Base-by-base conservation (phyloP, 2,113 vertebrate species). In the Nothobranchius furzeri region DNA sequence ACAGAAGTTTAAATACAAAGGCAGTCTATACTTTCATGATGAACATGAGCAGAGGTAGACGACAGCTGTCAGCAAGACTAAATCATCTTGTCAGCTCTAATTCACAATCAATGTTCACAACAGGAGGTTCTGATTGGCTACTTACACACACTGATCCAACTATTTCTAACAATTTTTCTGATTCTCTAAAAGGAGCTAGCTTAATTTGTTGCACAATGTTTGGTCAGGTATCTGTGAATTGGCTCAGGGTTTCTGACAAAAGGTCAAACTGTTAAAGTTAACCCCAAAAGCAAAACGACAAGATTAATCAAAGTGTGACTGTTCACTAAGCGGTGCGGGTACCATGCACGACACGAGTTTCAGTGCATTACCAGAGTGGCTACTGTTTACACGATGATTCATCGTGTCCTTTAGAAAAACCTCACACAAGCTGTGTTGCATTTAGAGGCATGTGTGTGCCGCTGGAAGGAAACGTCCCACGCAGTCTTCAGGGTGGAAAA, bases 351-450 rank as follows among this genome's bases (percentile, higher is more conserved):
- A 20, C 20, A 20, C 67, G 57, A 53, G 50, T 57, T 35, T 47
- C 42, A 17, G 42, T 15, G n/a, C 1, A n/a, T 65, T 63, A 57
- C 43, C 48, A 67, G 61, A 66, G 20, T 10, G 7, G 25, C 72
- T 54, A 30, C 9, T 59, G 54, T 60, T 46, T 9, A 36, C 45
- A 46, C 9, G 17, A 58, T 79, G 78, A 84, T 45, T 86, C 61
- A 79, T 37, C 20, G 2, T 59, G 40, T 75, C 51, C 55, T 75
- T 77, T 60, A 73, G 47, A 2, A 80, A 81, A 83, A 78, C 50
- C 64, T 50, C 40, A 64, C 36, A 49, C 37, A 45, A 30, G 14
- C 24, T 45, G 24, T 9, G 45, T 46, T 49, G 17, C 47, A 62
- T 67, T 36, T 37, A 53, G 61, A 51, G n/a, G 20, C 15, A 30